phyloP scores from a whole-genome alignment of 2,888 invertebrate genomes.

The Reticulitermes lucifugus region DNA sequence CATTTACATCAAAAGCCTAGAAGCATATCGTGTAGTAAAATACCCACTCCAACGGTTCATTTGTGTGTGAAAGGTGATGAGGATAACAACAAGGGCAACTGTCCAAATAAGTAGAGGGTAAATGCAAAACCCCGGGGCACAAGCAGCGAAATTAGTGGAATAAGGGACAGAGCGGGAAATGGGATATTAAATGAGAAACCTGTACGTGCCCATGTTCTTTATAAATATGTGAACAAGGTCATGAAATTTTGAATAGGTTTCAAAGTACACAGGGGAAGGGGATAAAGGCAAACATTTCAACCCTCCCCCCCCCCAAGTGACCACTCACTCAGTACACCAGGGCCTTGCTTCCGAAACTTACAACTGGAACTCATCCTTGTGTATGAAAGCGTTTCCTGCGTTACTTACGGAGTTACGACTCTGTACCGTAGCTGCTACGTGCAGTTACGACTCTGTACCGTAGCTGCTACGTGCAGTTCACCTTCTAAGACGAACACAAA shows the following conservation, averaged over 20 bases:
- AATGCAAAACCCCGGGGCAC: neutral
- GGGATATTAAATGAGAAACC: conserved; percentile 39
- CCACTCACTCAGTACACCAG: neutral
- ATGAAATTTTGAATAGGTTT: conserved; percentile 21
- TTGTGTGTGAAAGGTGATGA: neutral
- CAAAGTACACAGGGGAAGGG: conserved; percentile 18
- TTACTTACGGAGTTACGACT: no score
- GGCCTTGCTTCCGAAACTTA: neutral
- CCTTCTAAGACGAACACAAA: no score
- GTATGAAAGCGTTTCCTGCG: no score
- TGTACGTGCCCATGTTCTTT: neutral
- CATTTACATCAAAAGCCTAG: neutral
- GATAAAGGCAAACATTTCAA: neutral
- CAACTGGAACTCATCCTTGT: no score
- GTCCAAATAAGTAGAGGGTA: conserved; percentile 14
- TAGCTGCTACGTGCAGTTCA: no score
- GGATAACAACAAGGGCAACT: conserved; percentile 14
- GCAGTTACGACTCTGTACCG: no score
- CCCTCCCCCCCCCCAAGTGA: neutral
- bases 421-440: no score
- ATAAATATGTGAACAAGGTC: conserved; percentile 32
- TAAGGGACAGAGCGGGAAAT: conserved; percentile 19
- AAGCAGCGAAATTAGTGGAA: conserved; percentile 6
- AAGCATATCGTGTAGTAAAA: neutral
- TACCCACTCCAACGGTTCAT: neutral